These are phyloP conservation scores for Chalcis sispes DNA, from an alignment of 2,888 invertebrate species.

Conservation along the genomic window DNA sequence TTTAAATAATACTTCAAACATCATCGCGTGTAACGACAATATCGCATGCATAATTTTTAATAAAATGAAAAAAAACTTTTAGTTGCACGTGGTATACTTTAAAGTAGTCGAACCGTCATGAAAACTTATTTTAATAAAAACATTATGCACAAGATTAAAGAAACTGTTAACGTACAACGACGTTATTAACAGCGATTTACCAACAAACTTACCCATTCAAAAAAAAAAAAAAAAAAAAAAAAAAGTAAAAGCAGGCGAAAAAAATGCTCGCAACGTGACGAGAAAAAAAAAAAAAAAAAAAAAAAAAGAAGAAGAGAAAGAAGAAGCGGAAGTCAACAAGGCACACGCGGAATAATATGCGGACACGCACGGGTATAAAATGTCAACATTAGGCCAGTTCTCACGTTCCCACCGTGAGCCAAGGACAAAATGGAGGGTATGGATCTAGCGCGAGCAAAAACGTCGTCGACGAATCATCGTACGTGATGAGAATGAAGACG, in stretches of 20 bases:
- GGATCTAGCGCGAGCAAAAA: not conserved
- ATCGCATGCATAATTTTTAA: too few relatives aligned
- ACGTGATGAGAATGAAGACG: slow-evolving; percentile 69
- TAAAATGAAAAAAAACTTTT: too few relatives aligned
- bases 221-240: not conserved
- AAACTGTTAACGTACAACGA: too few relatives aligned
- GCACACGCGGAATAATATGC: too few relatives aligned
- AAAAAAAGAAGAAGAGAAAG: slow-evolving; percentile 8
- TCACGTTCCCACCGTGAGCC: slow-evolving; percentile 64
- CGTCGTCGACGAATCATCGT: slow-evolving; percentile 61
- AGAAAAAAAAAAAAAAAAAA: not conserved
- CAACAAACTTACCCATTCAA: not conserved
- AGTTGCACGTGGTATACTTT: too few relatives aligned
- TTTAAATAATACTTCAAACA: too few relatives aligned
- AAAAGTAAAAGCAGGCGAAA: not conserved
- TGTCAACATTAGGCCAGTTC: slow-evolving; percentile 50
- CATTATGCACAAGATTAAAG: too few relatives aligned
- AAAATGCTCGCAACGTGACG: not conserved
- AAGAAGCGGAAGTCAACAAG: slow-evolving; percentile 13
- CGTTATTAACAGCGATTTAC: too few relatives aligned
- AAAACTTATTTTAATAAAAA: too few relatives aligned
- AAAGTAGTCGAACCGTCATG: too few relatives aligned
- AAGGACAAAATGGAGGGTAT: slow-evolving; percentile 61
- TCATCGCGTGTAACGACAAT: too few relatives aligned
- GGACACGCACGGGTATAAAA: too few relatives aligned